These are phyloP conservation scores for Anguilla megastoma DNA, from an alignment of 2,797 vertebrate genomes.

Conservation along the genomic window DNA sequence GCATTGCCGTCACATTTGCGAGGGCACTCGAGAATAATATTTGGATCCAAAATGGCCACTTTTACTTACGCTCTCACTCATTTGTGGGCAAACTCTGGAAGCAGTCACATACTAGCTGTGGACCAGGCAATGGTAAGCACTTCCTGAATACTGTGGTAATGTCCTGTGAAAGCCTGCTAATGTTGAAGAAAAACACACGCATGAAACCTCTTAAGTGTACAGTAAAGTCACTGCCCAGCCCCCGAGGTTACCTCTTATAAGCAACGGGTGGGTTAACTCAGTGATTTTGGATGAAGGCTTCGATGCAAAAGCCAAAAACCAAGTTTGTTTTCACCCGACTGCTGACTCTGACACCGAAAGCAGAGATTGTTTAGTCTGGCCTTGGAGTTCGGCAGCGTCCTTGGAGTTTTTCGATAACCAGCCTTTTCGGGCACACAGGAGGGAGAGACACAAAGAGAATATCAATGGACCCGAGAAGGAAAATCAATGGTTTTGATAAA, in stretches of 20 bases:
- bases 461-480: not conserved
- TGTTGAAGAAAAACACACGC: not conserved
- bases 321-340: not conserved
- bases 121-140: no score
- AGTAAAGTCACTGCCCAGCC: not conserved
- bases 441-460: not conserved
- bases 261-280: not conserved
- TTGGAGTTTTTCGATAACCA: not conserved
- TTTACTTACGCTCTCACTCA: not conserved
- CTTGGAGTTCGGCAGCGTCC: not conserved
- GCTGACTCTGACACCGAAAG: not conserved
- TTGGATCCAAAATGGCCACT: not conserved
- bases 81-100: not conserved
- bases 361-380: not conserved
- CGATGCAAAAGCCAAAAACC: not conserved
- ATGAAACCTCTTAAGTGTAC: not conserved
- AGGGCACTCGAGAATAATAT: not conserved
- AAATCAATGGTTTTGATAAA: not conserved
- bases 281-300: not conserved
- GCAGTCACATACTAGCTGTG: no score
- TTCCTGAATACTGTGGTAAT: not conserved
- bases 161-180: not conserved
- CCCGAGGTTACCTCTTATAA: not conserved
- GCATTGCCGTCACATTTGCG: not conserved
- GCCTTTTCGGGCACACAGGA: not conserved